Base-by-base conservation (phyloP, 2,113 vertebrate genomes). In the Scortum barcoo region DNA sequence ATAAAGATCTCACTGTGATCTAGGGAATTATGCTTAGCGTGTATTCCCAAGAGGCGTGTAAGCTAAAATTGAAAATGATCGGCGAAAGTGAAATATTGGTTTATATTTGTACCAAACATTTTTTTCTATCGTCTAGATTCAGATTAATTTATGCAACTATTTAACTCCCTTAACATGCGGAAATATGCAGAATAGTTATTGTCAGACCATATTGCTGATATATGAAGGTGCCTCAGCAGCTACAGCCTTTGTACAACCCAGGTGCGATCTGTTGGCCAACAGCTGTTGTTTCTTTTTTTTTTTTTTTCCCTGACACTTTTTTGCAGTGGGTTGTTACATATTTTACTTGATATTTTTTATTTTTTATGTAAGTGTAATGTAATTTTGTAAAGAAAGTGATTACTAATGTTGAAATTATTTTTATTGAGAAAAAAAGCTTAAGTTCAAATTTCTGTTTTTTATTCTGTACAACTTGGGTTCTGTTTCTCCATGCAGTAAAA, bases 341-440 rank as follows among this genome's bases (percentile, higher is more conserved):
- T 86, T 78, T 86, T 84, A 88, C 83, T 88, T 88, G 67, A 87
- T 83, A 81, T 85, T 75, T 90, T 48, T 74, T 69, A 50, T 83
- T 88, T 72, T 85, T 54, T 75, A 72, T 84, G 60, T 69, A 70
- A 71, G 30, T 86, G 44, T 28, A 76, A 85, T 85, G 30, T 83
- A 44, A 60, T 72, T 90, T 88, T 81, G 78, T 22, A 33, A 72
- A 71, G 33, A 75, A 77, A 81, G n/a, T 81, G 14, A 83, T 88
- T 85, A 88, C 86, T 91, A 86, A 93, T 88, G 87, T 80, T 83
- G 72, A 87, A 78, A 74, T 71, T 65, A 84, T 82, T 91, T 85
- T 81, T 89, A 58, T 75, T 65, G 46, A 56, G 36, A 63, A 68
- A 72, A 83, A 79, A 87, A 81, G 68, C 80, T 57, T n/a, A 76